A percentile compares a stretch with the other conserved stretches of the same genome.
Evolutionary conservation across 2,888 invertebrate genomes (phyloP).

Genomic region (Xylophagus ater): DNA sequence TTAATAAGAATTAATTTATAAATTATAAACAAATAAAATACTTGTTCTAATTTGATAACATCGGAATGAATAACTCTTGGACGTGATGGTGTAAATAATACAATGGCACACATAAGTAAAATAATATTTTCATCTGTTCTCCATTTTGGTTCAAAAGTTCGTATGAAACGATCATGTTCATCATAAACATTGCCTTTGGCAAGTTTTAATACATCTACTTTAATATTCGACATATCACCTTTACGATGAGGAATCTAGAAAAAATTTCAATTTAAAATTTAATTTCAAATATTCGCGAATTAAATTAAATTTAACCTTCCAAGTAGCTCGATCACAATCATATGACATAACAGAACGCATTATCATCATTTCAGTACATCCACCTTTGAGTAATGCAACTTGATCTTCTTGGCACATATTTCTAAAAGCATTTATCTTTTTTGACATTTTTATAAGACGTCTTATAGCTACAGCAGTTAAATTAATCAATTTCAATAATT

Average conservation of each 20-base stretch:
- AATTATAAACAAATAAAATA: too few relatives aligned
- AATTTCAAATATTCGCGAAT: too few relatives aligned
- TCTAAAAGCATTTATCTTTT: slow-evolving; percentile 79
- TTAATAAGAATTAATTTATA: background rate
- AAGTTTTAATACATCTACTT: slow-evolving; percentile 80
- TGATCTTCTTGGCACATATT: slow-evolving; percentile 93
- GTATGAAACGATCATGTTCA: slow-evolving; percentile 73
- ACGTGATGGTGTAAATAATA: slow-evolving; percentile 78
- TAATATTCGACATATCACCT: slow-evolving; percentile 64
- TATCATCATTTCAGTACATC: slow-evolving; percentile 94
- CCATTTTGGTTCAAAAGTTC: slow-evolving; percentile 77
- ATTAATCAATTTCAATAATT: slow-evolving; percentile 74
- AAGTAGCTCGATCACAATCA: slow-evolving; percentile 76
- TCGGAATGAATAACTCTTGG: slow-evolving; percentile 70
- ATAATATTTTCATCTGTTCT: slow-evolving; percentile 81
- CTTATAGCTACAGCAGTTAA: slow-evolving; percentile 86
- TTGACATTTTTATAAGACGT: slow-evolving; percentile 72
- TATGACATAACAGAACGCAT: slow-evolving; percentile 86
- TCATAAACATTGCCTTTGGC: slow-evolving; percentile 83
- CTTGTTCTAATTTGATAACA: slow-evolving; percentile 77
- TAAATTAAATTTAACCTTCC: slow-evolving; percentile 62
- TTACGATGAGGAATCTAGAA: slow-evolving; percentile 67
- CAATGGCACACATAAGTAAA: slow-evolving; percentile 80
- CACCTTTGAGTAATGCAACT: slow-evolving; percentile 58
- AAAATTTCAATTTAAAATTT: slow-evolving; percentile 4